Base-by-base conservation (phyloP, 1,140 invertebrate genomes). In the Sycophila sp. region DNA sequence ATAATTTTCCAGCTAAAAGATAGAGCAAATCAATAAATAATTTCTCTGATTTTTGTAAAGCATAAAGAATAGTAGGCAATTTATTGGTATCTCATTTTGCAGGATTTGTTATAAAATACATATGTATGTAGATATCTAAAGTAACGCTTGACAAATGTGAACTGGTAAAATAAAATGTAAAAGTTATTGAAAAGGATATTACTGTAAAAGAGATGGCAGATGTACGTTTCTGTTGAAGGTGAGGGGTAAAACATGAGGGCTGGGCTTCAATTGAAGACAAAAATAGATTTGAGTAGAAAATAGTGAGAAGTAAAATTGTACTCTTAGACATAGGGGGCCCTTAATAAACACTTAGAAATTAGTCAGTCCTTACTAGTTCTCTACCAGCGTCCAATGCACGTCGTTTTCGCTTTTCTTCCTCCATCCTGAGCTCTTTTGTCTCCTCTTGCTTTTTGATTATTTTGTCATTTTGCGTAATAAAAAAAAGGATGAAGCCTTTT, bases 1-100 rank as follows among this genome's bases (percentile, higher is more conserved):
- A 40, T 80, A 81, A 22, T 71, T 77, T 22, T 78, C 81, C 55
- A 82, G 58, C 81, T 83, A n/a, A n/a, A n/a, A n/a, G n/a, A 24
- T 34, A 47, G 19, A 34, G 34, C 22, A 51, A 59, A 45, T 36
- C 36, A 55, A 47, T 64, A 55, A 32, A 42, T 36, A 49, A 24
- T 71, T 64, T 55, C 60, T 17, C 36, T 28, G 24, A 51, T 55
- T 28, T 5, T 17, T 40, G 11, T 53, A 56, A 34, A 4, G 19
- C 28, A 38, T 30, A 69, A n/a, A n/a, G n/a, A n/a, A n/a, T n/a
- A n/a, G n/a, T n/a, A n/a, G n/a, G n/a, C n/a, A n/a, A n/a, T n/a
- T n/a, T n/a, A n/a, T n/a, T n/a, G n/a, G n/a, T n/a, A 65, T 58
- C 63, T 7, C 40, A 53, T 7, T 40, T 26, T 7, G 22, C 15